These are phyloP conservation scores for Antechinus flavipes DNA, from an alignment of 2,113 vertebrate genomes.

Conservation along the genomic window DNA sequence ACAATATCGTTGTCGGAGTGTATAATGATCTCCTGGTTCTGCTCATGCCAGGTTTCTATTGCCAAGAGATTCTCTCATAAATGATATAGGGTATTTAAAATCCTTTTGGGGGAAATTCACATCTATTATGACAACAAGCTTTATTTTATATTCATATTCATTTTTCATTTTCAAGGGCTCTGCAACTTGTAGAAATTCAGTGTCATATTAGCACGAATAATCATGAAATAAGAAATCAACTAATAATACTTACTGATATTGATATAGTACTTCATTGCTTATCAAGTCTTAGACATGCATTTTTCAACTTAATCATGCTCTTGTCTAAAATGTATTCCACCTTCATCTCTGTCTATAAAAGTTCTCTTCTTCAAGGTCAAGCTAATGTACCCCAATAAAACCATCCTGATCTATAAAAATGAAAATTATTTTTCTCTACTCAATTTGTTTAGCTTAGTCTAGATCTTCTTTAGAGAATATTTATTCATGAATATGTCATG, in stretches of 20 bases:
- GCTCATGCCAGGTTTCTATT: slow-evolving; percentile 76
- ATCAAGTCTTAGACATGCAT: neutral
- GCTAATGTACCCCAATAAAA: neutral
- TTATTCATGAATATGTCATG: neutral
- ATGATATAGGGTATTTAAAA: slow-evolving; percentile 71
- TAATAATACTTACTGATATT: neutral
- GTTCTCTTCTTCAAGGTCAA: neutral
- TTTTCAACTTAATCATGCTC: neutral
- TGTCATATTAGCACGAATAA: slow-evolving; percentile 40
- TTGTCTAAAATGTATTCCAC: neutral
- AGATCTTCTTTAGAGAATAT: neutral
- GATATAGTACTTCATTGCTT: neutral
- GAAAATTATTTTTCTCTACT: neutral
- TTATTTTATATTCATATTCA: slow-evolving; percentile 57
- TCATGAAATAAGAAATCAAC: slow-evolving; percentile 40
- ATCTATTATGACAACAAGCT: slow-evolving; percentile 76
- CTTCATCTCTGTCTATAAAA: neutral
- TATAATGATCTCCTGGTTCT: too few relatives aligned
- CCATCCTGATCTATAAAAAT: neutral
- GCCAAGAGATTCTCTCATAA: slow-evolving; percentile 80
- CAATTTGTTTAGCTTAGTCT: neutral
- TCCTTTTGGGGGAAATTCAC: slow-evolving; percentile 58
- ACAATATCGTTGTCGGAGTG: too few relatives aligned
- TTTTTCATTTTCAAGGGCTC: slow-evolving; percentile 64
- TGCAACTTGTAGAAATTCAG: slow-evolving; percentile 28